Percentiles rank a stretch among this genome's conserved stretches.
Conservation (phyloP, 2,888 invertebrate species). For the Pristionchus fissidentatus region DNA sequence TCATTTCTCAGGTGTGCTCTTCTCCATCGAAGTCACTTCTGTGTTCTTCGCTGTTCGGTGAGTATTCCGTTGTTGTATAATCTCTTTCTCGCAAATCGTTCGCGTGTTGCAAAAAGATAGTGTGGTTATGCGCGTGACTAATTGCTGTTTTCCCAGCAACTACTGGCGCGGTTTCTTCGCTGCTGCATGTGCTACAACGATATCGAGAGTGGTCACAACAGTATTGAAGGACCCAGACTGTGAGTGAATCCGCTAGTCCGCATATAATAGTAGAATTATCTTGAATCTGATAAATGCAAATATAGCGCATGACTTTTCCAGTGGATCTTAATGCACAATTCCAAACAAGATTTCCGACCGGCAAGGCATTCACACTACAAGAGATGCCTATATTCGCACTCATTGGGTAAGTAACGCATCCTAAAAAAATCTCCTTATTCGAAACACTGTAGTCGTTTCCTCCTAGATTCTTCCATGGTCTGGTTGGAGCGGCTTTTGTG, state of each 20-base stretch:
- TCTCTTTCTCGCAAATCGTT: too few relatives aligned
- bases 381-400: conserved; percentile 45
- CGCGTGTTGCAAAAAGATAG: too few relatives aligned
- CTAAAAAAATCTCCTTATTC: background rate
- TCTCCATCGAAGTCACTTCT: conserved; percentile 47
- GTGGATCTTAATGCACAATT: conserved; percentile 42
- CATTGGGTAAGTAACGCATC: conserved; percentile 4
- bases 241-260: background rate
- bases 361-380: conserved; percentile 37
- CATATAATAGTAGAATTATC: too few relatives aligned
- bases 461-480: conserved; percentile 65
- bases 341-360: conserved; percentile 41
- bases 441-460: background rate
- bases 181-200: conserved; percentile 36
- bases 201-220: conserved; percentile 10
- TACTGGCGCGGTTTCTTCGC: conserved; percentile 49
- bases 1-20: conserved; percentile 49
- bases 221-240: conserved; percentile 47
- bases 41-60: conserved; percentile 48
- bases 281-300: background rate
- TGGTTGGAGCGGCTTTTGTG: conserved; percentile 69
- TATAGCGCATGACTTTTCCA: conserved; percentile 18
- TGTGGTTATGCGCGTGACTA: too few relatives aligned
- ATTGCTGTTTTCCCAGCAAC: background rate
- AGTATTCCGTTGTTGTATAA: background rate